A percentile compares a stretch with the other conserved stretches of the same genome.
Conservation (phyloP, 2,888 invertebrate genomes). For the Tetrapedia diversipes region DNA sequence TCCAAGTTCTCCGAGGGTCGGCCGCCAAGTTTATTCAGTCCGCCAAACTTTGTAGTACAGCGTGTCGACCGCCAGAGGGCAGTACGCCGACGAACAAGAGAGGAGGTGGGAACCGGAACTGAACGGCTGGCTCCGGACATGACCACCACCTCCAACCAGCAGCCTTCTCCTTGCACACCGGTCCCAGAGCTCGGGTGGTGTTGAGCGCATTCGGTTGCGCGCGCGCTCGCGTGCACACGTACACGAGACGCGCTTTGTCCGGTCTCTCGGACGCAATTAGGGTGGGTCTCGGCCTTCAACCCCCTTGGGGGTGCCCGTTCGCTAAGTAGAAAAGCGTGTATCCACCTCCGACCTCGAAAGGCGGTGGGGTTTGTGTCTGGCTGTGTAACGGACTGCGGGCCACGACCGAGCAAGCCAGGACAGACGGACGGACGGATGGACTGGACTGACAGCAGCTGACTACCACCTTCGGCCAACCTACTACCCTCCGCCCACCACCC, state of each 20-base stretch:
- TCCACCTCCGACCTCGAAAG: constrained; percentile 77
- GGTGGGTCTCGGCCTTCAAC: constrained; percentile 80
- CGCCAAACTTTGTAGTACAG: constrained; percentile 82
- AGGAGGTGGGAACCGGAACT: constrained; percentile 78
- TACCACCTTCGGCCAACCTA: constrained; percentile 66
- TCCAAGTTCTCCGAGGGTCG: constrained; percentile 75
- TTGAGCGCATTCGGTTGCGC: constrained; percentile 43
- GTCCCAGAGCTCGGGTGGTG: constrained; percentile 10
- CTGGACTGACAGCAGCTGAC: constrained; percentile 79
- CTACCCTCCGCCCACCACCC: constrained; percentile 30
- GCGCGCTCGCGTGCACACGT: constrained; percentile 69
- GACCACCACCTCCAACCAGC: constrained; percentile 74
- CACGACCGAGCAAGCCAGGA: constrained; percentile 56
- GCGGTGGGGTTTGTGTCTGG: constrained; percentile 70
- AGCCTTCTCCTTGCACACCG: constrained; percentile 30
- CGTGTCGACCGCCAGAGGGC: constrained; percentile 82
- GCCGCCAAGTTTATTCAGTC: constrained; percentile 82
- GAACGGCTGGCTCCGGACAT: constrained; percentile 80
- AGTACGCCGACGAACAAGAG: constrained; percentile 76
- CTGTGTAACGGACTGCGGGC: constrained; percentile 67
- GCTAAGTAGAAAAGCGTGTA: constrained; percentile 83
- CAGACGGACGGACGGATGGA: constrained; percentile 62
- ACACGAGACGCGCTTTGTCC: constrained; percentile 82
- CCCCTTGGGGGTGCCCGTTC: constrained; percentile 78
- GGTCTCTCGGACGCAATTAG: constrained; percentile 83